phyloP scores from a whole-genome alignment of 1,140 invertebrate species.

The Pectinophora gossypiella region DNA sequence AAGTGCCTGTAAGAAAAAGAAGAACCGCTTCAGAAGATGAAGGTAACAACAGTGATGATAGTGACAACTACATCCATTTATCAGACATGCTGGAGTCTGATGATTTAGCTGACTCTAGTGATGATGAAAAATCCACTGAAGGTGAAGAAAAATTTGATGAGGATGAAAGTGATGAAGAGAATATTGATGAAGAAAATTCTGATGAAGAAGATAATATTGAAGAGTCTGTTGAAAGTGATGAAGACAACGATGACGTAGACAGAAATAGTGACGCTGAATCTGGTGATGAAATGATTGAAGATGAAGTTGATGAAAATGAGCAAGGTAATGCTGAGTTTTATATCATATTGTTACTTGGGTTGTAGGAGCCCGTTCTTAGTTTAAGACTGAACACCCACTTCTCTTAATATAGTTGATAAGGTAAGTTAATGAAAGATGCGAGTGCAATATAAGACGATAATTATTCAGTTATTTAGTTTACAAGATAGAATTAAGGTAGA shows the following conservation, averaged over 20 bases:
- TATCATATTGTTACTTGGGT: too few relatives aligned
- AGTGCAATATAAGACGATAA: too few relatives aligned
- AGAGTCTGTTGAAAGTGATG: constrained; percentile 16
- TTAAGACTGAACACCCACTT: too few relatives aligned
- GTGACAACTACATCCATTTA: constrained; percentile 58
- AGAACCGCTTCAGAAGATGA: constrained; percentile 43
- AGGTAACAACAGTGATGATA: constrained; percentile 42
- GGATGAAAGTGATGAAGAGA: constrained; percentile 9
- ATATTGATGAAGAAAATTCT: constrained; percentile 12
- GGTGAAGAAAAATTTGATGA: constrained; percentile 28
- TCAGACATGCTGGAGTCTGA: constrained; percentile 58
- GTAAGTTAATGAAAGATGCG: too few relatives aligned
- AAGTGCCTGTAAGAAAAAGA: constrained; percentile 40
- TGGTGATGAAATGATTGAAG: constrained; percentile 14
- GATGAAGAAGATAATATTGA: constrained; percentile 15
- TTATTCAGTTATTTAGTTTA: too few relatives aligned
- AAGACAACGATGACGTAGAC: constrained; percentile 6
- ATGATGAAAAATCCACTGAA: constrained; percentile 32
- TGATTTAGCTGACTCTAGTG: constrained; percentile 39
- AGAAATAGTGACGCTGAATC: constrained; percentile 13
- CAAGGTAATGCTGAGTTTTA: too few relatives aligned
- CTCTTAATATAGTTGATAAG: too few relatives aligned
- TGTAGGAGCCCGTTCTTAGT: too few relatives aligned
- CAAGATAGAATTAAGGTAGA: too few relatives aligned
- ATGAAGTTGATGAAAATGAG: constrained; percentile 23